phyloP scores from a whole-genome alignment of 2,888 invertebrate species.

The Parochlus steinenii region DNA sequence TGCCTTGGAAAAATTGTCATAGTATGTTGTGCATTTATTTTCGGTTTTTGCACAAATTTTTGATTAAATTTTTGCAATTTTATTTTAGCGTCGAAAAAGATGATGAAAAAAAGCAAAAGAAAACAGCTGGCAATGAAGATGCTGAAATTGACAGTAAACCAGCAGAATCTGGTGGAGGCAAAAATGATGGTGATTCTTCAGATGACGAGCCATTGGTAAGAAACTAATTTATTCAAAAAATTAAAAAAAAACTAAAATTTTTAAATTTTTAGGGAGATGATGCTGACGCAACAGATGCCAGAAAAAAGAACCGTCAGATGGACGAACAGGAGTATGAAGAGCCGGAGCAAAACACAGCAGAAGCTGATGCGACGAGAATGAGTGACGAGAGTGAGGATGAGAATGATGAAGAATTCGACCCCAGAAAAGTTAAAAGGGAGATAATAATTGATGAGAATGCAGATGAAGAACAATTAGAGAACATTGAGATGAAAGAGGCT shows the following conservation, averaged over 20 bases:
- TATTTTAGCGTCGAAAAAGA: slow-evolving; percentile 29
- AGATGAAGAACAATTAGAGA: slow-evolving; percentile 15
- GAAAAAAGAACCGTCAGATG: slow-evolving; percentile 35
- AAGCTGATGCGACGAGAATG: slow-evolving; percentile 26
- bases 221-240: background rate
- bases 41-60: slow-evolving; percentile 10
- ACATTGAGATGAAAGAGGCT: slow-evolving; percentile 14
- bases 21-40: slow-evolving; percentile 18
- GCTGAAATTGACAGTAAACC: slow-evolving; percentile 22
- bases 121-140: slow-evolving; percentile 30
- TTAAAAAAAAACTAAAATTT: slow-evolving; percentile 1
- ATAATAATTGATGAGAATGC: slow-evolving; percentile 15
- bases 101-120: slow-evolving; percentile 29
- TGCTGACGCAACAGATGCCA: slow-evolving; percentile 29
- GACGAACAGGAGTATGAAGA: slow-evolving; percentile 53
- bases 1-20: slow-evolving; percentile 32
- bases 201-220: slow-evolving; percentile 11
- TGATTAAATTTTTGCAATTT: slow-evolving; percentile 4
- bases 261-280: slow-evolving; percentile 20
- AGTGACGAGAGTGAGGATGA: too few relatives aligned
- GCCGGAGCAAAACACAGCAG: slow-evolving; percentile 41
- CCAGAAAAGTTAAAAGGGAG: slow-evolving; percentile 18
- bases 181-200: slow-evolving; percentile 25
- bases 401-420: slow-evolving; percentile 17
- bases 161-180: slow-evolving; percentile 21